Conservation (phyloP, 2,113 vertebrate genomes). For the Crotalus viridis region DNA sequence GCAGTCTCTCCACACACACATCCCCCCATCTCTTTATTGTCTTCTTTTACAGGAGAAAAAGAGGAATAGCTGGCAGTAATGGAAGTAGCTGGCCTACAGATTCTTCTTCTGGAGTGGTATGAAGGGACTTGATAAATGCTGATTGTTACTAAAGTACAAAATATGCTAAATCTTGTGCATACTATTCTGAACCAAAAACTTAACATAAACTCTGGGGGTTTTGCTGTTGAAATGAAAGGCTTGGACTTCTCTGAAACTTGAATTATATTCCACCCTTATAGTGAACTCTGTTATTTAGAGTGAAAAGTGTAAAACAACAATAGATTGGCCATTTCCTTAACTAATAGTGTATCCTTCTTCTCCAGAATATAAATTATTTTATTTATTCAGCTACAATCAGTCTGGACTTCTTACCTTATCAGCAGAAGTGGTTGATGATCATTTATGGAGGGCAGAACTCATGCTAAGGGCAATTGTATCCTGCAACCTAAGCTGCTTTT, state of each 20-base stretch:
- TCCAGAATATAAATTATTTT: not conserved
- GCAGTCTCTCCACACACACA: not conserved
- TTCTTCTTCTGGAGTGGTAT: slow-evolving; percentile 5
- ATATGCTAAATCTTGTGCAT: not conserved
- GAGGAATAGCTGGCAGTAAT: not conserved
- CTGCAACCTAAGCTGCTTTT: not conserved
- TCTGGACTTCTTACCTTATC: not conserved
- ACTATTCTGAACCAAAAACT: not conserved
- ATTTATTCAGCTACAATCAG: not conserved
- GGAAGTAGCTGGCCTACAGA: not conserved
- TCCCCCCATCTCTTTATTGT: not conserved
- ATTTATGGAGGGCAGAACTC: not conserved
- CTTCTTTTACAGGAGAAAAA: not conserved
- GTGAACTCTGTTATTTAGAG: not conserved
- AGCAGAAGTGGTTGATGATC: not conserved
- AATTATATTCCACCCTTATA: not conserved
- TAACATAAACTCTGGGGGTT: not conserved
- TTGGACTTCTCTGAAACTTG: not conserved
- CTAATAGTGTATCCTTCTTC: not conserved
- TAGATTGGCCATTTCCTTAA: not conserved
- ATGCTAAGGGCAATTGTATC: not conserved
- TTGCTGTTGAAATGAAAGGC: not conserved
- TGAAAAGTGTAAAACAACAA: not conserved
- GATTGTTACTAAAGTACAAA: not conserved
- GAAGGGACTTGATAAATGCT: not conserved